These are phyloP conservation scores for Rhopalosiphum maidis DNA, from an alignment of 1,140 invertebrate genomes.

Conservation along the genomic window DNA sequence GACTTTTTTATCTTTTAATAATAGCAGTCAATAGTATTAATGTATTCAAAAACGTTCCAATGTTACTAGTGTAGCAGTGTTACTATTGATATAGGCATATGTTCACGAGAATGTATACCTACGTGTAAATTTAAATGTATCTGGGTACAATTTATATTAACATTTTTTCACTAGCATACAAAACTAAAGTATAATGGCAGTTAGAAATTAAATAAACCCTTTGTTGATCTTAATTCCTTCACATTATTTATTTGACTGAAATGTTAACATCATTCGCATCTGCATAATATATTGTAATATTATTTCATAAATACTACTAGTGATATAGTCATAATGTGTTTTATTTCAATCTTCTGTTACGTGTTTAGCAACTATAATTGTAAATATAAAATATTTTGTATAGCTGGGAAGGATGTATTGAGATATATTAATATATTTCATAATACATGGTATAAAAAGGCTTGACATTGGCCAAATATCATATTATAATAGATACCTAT, in stretches of 20 bases:
- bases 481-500: neutral
- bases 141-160: neutral
- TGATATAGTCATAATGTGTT: neutral
- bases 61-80: neutral
- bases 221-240: neutral
- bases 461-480: neutral
- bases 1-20: neutral
- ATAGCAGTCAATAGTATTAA: neutral
- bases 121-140: neutral
- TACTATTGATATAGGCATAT: neutral
- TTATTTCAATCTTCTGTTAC: neutral
- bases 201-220: neutral
- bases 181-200: neutral
- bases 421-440: neutral
- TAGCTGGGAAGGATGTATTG: neutral
- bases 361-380: neutral
- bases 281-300: neutral
- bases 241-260: neutral
- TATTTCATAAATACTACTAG: neutral
- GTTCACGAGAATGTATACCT: neutral
- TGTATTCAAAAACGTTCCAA: neutral
- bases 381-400: conserved; percentile 7
- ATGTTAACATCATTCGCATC: neutral
- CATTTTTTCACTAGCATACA: neutral
- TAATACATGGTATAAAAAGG: neutral